A percentile compares a stretch with the other conserved stretches of the same genome.
phyloP scores from a whole-genome alignment of 37 sponge, comb jelly and placozoan genomes.

The Mnemiopsis leidyi region DNA sequence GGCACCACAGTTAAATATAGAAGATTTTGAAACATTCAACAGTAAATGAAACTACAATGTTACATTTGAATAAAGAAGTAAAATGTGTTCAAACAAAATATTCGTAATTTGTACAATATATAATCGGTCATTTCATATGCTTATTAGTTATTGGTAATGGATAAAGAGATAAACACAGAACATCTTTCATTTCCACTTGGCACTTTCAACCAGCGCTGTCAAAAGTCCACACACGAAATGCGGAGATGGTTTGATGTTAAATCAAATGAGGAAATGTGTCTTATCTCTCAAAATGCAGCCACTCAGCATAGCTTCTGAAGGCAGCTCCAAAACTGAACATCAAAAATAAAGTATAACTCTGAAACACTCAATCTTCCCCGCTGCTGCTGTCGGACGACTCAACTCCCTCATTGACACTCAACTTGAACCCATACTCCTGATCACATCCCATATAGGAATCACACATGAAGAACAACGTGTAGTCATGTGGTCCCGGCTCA shows the following conservation, averaged over 20 bases:
- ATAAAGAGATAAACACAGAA: neutral
- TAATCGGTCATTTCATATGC: neutral
- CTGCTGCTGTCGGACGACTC: conserved; percentile 63
- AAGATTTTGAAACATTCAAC: too few species aligned
- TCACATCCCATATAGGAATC: conserved; percentile 99
- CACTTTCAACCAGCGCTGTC: too few species aligned
- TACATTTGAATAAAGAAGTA: neutral
- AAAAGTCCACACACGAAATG: too few species aligned
- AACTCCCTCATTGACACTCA: conserved; percentile 69
- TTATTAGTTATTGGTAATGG: neutral
- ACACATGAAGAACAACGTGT: conserved; percentile 96
- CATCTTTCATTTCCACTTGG: neutral
- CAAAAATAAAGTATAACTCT: neutral
- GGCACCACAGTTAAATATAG: too few species aligned
- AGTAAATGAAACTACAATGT: neutral
- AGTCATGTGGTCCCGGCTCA: conserved; percentile 78
- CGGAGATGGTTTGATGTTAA: too few species aligned
- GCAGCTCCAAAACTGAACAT: neutral
- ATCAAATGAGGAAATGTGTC: neutral
- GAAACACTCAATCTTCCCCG: conserved; percentile 9
- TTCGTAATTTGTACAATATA: neutral
- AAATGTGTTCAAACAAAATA: neutral
- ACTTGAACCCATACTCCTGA: conserved; percentile 88
- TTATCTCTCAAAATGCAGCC: too few species aligned
- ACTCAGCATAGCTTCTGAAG: neutral